phyloP scores from a whole-genome alignment of 2,888 invertebrate genomes.

The Synergus gifuensis region DNA sequence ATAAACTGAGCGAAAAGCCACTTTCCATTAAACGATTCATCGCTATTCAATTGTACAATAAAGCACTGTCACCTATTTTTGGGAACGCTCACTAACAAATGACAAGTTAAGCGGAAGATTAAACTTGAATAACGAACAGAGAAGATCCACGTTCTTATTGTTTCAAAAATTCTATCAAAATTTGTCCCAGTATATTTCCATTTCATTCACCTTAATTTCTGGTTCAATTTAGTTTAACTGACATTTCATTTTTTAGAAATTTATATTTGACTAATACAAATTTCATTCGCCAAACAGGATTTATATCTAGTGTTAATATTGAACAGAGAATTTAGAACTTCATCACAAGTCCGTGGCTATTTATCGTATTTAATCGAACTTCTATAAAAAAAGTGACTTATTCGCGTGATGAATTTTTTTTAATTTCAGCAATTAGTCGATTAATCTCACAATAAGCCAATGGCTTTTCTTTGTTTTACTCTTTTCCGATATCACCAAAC shows the following conservation, averaged over 20 bases:
- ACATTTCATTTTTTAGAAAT: background rate
- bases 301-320: background rate
- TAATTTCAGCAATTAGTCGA: background rate
- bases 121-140: background rate
- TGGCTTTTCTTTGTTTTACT: background rate
- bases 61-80: conserved; percentile 3
- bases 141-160: background rate
- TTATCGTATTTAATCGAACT: background rate
- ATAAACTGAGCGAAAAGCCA: background rate
- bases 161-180: background rate
- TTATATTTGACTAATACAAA: background rate
- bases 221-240: background rate
- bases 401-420: background rate
- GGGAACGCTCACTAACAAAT: background rate
- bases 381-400: background rate
- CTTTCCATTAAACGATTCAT: background rate
- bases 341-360: background rate
- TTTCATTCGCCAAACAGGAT: no score
- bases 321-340: background rate
- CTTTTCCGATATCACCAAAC: background rate
- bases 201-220: no score
- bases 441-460: background rate
- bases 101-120: background rate
- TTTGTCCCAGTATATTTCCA: no score
- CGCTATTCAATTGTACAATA: background rate